Conservation (phyloP, 2,888 invertebrate species). For the Melanargia galathea region DNA sequence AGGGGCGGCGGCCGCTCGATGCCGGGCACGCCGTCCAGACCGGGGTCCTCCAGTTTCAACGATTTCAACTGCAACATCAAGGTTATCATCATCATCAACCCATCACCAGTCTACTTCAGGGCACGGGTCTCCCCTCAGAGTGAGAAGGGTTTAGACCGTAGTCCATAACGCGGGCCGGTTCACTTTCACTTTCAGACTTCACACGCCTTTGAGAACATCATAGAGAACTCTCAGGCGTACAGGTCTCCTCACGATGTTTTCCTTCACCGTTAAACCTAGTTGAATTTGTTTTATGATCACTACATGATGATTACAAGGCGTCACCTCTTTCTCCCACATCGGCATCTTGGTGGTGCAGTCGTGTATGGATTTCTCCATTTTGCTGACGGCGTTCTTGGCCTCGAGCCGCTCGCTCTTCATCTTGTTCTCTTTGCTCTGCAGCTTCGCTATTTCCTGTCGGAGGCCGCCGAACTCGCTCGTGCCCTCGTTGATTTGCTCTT, state of each 20-base stretch:
- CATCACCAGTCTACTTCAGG: no score
- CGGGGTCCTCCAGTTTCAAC: constrained; percentile 82
- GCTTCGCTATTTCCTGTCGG: constrained; percentile 84
- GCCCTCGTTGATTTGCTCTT: constrained; percentile 80
- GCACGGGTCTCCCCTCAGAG: no score
- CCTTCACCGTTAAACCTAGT: no score
- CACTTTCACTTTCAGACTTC: no score
- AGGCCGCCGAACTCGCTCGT: constrained; percentile 81
- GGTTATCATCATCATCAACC: not conserved
- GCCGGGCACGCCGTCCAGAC: constrained; percentile 61
- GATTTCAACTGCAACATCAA: constrained; percentile 74
- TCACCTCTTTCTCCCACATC: constrained; percentile 80
- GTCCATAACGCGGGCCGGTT: no score
- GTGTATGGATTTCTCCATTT: constrained; percentile 80
- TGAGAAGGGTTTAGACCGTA: no score
- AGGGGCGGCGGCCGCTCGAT: constrained; percentile 75
- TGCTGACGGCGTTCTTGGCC: constrained; percentile 86
- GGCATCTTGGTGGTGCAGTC: constrained; percentile 82
- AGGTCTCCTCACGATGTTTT: no score
- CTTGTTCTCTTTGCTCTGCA: constrained; percentile 85
- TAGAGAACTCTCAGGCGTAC: no score
- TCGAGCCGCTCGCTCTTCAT: constrained; percentile 88
- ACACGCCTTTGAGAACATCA: no score
- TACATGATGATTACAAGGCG: not conserved
- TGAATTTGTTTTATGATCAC: not conserved